These are phyloP conservation scores for Haplochromis burtoni DNA, from an alignment of 2,113 vertebrate species.

Conservation along the genomic window DNA sequence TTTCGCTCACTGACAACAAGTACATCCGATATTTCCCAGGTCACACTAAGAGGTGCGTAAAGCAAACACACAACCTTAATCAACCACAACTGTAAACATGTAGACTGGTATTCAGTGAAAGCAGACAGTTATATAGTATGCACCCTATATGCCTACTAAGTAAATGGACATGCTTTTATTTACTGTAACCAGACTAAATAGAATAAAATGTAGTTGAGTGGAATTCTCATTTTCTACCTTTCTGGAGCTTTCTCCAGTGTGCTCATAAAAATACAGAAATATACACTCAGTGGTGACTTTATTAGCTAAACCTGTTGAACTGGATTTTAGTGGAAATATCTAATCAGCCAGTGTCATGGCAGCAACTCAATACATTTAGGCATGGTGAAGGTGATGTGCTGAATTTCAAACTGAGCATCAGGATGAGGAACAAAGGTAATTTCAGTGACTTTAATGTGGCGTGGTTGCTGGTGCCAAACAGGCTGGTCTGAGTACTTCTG, in stretches of 20 bases:
- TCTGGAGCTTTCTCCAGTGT: background rate
- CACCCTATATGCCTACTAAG: background rate
- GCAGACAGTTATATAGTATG: background rate
- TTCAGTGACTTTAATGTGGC: background rate
- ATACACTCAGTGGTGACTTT: background rate
- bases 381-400: background rate
- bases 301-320: background rate
- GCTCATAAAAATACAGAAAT: background rate
- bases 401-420: background rate
- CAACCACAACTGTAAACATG: background rate
- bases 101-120: background rate
- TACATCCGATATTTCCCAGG: conserved; percentile 96
- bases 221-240: background rate
- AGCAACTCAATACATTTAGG: background rate
- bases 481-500: background rate
- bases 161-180: background rate
- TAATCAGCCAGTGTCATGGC: background rate
- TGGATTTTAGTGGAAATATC: background rate
- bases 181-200: background rate
- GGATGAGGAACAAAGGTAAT: background rate
- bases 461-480: background rate
- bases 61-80: background rate
- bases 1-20: conserved; percentile 95
- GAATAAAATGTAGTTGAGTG: background rate
- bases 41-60: conserved; percentile 88